phyloP scores from a whole-genome alignment of 2,113 vertebrate species.

The Psittacula cyanocephala region DNA sequence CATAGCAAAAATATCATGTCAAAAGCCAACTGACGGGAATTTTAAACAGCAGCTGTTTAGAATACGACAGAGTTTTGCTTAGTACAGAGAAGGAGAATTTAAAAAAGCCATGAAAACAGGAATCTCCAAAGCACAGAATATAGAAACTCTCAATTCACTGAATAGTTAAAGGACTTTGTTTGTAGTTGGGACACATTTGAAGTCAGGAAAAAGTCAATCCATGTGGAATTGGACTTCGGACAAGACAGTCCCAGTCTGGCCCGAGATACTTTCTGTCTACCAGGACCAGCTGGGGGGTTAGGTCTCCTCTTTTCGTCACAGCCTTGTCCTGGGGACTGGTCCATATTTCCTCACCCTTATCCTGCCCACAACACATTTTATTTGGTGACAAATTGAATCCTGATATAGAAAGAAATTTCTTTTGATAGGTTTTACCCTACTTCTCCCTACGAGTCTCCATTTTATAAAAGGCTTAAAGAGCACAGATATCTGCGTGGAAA shows the following conservation, averaged over 20 bases:
- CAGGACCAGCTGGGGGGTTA: neutral
- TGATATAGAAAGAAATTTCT: neutral
- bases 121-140: neutral
- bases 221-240: rapidly evolving
- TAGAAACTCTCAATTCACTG: neutral
- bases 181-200: neutral
- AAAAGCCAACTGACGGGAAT: neutral
- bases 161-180: neutral
- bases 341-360: neutral
- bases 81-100: neutral
- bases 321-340: neutral
- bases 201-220: neutral
- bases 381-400: neutral
- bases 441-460: neutral
- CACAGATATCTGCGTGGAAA: neutral
- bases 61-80: neutral
- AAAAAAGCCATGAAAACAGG: neutral
- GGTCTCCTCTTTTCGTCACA: neutral
- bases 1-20: neutral
- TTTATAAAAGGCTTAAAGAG: neutral
- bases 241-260: rapidly evolving
- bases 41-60: neutral
- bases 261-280: neutral
- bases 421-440: neutral
- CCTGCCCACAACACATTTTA: neutral